A percentile compares a stretch with the other conserved stretches of the same genome.
These are phyloP conservation scores for Sympetrum striolatum DNA, from an alignment of 2,888 invertebrate species.

Conservation along the genomic window DNA sequence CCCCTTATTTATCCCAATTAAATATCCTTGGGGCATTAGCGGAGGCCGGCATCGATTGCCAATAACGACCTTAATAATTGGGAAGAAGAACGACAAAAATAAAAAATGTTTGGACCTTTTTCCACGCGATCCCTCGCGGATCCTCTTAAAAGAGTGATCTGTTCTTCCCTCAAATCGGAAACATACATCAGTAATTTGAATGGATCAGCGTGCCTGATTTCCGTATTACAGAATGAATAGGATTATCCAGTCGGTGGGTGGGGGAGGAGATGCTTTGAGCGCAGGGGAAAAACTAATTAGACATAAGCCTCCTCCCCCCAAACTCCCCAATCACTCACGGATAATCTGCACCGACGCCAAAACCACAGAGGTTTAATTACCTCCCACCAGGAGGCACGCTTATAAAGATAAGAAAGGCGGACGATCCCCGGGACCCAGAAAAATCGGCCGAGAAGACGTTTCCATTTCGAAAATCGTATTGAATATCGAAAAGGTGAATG, in stretches of 20 bases:
- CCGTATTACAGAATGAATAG: conserved; percentile 16
- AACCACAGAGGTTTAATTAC: conserved; percentile 31
- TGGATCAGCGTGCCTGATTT: conserved; percentile 39
- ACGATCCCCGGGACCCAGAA: background rate
- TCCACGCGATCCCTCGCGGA: background rate
- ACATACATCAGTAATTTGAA: conserved; percentile 40
- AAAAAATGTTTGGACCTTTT: background rate
- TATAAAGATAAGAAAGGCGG: conserved; percentile 15
- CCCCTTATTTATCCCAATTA: conserved; percentile 31
- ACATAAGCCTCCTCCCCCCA: background rate
- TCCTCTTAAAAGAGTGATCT: background rate
- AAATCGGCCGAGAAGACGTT: background rate
- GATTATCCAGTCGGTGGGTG: background rate
- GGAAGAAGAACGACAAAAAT: background rate
- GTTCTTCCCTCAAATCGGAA: conserved; percentile 3
- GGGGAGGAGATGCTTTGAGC: background rate
- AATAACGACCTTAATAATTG: conserved; percentile 38
- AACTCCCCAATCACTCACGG: conserved; percentile 12
- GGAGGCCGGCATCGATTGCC: conserved; percentile 37
- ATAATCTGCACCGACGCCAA: conserved; percentile 12
- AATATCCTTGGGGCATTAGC: conserved; percentile 29
- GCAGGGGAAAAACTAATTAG: conserved; percentile 24
- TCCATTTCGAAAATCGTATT: conserved; percentile 25
- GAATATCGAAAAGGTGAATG: conserved; percentile 32
- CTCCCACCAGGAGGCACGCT: background rate